Percentiles rank a stretch among this genome's conserved stretches.
phyloP scores from a whole-genome alignment of 2,888 invertebrate species.

The Andricus quercusramuli region DNA sequence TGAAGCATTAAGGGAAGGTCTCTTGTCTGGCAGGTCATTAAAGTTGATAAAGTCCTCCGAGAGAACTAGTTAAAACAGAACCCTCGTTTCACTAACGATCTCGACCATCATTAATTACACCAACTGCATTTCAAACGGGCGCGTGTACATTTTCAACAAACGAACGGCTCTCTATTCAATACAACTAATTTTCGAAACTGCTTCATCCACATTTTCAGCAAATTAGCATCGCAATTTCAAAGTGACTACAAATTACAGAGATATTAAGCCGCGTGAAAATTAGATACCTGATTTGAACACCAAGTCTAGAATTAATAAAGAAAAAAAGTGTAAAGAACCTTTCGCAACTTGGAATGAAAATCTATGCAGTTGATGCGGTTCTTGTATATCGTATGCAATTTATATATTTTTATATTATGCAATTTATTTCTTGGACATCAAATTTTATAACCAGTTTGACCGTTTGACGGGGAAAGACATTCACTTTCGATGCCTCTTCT shows the following conservation, averaged over 20 bases:
- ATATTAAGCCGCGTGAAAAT: no score
- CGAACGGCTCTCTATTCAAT: no score
- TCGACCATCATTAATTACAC: constrained; percentile 25
- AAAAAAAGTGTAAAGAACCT: neutral
- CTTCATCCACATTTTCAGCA: no score
- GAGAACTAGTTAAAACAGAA: constrained; percentile 31
- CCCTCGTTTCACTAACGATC: constrained; percentile 32
- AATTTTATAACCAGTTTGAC: no score
- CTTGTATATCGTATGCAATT: neutral
- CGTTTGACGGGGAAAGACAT: neutral
- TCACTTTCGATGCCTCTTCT: constrained; percentile 25
- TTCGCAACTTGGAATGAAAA: no score
- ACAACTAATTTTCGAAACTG: no score
- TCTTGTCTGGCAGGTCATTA: constrained; percentile 27
- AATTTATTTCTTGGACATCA: constrained; percentile 8
- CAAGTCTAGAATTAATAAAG: neutral
- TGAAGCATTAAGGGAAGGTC: neutral
- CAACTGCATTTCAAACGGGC: neutral
- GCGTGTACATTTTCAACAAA: no score
- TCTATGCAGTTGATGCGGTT: no score
- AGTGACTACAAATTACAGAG: no score
- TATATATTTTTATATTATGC: constrained; percentile 13
- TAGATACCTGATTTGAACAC: no score
- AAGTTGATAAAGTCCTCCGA: constrained; percentile 23
- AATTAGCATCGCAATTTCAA: no score